These are phyloP conservation scores for Agriopis aurantiaria DNA, from an alignment of 2,888 invertebrate genomes.

Conservation along the genomic window DNA sequence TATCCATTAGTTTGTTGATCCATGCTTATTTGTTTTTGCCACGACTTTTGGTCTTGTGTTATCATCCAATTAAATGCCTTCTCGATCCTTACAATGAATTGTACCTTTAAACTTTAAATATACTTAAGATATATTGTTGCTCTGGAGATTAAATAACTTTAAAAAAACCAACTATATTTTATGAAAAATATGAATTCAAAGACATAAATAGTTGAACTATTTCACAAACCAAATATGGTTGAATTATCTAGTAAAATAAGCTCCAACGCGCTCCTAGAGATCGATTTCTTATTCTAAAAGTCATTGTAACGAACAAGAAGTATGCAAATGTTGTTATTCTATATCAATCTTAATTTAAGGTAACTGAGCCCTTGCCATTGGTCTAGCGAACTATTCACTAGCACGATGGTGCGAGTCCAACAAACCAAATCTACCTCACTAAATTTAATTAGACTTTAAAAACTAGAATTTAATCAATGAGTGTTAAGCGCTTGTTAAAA, in stretches of 20 bases:
- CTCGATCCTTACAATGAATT: constrained; percentile 33
- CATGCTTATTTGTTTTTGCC: constrained; percentile 10
- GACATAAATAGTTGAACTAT: constrained; percentile 23
- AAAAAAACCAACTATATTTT: constrained; percentile 7
- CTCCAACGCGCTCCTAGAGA: constrained; percentile 25
- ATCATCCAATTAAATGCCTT: constrained; percentile 2
- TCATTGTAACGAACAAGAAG: constrained; percentile 36
- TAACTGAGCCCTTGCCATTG: constrained; percentile 21
- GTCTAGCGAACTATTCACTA: constrained; percentile 7
- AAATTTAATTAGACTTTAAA: constrained; percentile 35
- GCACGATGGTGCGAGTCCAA: constrained; percentile 26
- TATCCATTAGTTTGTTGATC: not conserved
- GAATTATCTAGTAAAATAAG: constrained; percentile 19
- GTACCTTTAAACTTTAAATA: constrained; percentile 3
- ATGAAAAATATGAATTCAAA: constrained; percentile 8
- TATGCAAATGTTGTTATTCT: constrained; percentile 39
- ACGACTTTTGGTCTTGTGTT: constrained; percentile 16
- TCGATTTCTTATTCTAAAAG: constrained; percentile 23
- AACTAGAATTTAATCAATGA: constrained; percentile 33
- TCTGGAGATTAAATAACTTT: constrained; percentile 1
- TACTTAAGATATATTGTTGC: constrained; percentile 1
- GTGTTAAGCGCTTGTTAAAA: constrained; percentile 32
- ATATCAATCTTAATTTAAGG: constrained; percentile 41
- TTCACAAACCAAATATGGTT: constrained; percentile 21
- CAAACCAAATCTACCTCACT: constrained; percentile 38